Percentiles rank a stretch among this genome's conserved stretches.
These are phyloP conservation scores for Scyliorhinus canicula DNA, from an alignment of 2,797 vertebrate genomes.

Conservation along the genomic window DNA sequence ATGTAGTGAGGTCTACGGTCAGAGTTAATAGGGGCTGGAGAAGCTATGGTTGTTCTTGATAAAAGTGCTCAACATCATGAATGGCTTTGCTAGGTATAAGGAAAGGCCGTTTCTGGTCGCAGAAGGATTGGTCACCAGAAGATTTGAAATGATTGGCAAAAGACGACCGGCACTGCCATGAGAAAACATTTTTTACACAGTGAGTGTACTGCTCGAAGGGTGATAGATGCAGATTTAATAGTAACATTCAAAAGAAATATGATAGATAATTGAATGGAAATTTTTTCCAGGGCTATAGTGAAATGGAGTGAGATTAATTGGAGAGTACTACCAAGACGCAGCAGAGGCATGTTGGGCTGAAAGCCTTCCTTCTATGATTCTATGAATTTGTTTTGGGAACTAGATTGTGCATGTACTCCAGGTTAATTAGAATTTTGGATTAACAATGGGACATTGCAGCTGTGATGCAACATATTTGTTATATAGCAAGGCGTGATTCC, in stretches of 20 bases:
- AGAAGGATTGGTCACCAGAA: not conserved
- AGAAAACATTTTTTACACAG: not conserved
- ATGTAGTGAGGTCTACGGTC: not conserved
- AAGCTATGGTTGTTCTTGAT: not conserved
- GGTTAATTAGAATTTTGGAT: not conserved
- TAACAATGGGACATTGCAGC: not conserved
- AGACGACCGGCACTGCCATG: not conserved
- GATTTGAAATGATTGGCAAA: not conserved
- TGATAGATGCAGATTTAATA: not conserved
- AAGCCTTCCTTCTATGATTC: not conserved
- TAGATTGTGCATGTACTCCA: not conserved
- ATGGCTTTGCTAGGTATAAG: not conserved
- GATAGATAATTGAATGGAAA: not conserved
- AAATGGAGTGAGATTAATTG: not conserved
- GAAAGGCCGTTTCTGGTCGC: not conserved
- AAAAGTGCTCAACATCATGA: not conserved
- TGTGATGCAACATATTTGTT: not conserved
- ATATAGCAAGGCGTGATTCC: not conserved
- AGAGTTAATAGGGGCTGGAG: not conserved
- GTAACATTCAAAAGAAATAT: not conserved
- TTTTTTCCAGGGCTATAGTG: not conserved
- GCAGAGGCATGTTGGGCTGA: not conserved
- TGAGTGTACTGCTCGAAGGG: not conserved
- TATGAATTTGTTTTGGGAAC: not conserved
- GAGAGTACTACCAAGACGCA: not conserved